Percentiles rank a stretch among this genome's conserved stretches.
Conservation (phyloP, 2,113 vertebrate species). For the Phalacrocorax pelagicus region DNA sequence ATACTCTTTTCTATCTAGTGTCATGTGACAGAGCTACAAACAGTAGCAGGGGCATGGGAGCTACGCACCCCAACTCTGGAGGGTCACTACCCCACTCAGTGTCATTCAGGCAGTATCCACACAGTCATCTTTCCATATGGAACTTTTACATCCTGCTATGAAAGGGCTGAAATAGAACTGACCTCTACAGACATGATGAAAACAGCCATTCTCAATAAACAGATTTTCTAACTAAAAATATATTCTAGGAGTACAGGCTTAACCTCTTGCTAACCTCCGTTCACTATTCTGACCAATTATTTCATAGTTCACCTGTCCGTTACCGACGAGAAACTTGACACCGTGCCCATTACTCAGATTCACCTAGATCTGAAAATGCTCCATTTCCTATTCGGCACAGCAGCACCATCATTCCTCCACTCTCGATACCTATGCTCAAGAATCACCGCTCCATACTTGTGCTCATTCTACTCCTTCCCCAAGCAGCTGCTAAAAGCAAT, state of each 20-base stretch:
- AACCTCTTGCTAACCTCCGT: background rate
- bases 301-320: background rate
- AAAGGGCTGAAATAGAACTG: background rate
- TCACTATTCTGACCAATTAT: background rate
- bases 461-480: background rate
- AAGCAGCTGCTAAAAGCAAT: background rate
- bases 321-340: background rate
- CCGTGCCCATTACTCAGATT: background rate
- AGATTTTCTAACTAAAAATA: background rate
- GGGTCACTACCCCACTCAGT: background rate
- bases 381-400: background rate
- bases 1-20: background rate
- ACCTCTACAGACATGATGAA: background rate
- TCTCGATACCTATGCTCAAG: background rate
- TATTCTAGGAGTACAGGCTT: background rate
- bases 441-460: background rate
- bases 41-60: background rate
- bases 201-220: background rate
- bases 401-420: background rate
- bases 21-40: background rate
- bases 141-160: background rate
- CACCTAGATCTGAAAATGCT: background rate
- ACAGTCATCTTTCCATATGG: background rate
- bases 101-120: background rate
- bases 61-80: background rate